These are phyloP conservation scores for Dione juno DNA, from an alignment of 2,888 invertebrate genomes.

Conservation along the genomic window DNA sequence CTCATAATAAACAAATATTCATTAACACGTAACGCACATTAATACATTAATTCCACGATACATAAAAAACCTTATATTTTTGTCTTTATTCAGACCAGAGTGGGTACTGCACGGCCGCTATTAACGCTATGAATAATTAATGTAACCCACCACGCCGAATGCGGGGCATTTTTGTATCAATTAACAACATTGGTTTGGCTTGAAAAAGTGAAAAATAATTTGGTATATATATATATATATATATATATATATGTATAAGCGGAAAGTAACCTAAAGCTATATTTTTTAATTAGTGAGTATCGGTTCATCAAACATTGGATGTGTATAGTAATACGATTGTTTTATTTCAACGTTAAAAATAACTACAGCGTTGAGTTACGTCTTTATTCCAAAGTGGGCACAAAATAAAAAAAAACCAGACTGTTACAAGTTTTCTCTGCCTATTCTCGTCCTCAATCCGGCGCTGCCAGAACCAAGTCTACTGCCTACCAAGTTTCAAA, in stretches of 20 bases:
- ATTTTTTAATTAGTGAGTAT: no score
- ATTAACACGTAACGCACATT: neutral
- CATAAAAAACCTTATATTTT: neutral
- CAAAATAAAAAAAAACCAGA: no score
- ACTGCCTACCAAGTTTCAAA: neutral
- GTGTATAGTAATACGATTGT: no score
- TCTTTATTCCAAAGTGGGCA: no score
- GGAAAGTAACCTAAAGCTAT: no score
- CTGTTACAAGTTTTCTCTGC: no score
- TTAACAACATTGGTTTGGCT: neutral
- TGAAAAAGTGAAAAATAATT: slow-evolving; percentile 4
- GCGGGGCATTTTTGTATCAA: slow-evolving; percentile 10
- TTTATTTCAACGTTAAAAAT: no score
- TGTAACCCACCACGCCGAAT: slow-evolving; percentile 4
- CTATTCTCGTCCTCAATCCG: no score
- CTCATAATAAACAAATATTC: no score
- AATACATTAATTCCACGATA: neutral
- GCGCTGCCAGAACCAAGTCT: no score
- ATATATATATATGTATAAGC: neutral
- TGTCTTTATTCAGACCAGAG: neutral
- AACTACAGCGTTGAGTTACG: no score
- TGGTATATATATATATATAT: neutral
- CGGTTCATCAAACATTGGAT: no score
- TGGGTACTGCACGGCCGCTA: neutral
- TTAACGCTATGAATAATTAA: slow-evolving; percentile 13